Conservation (phyloP, 2,888 invertebrate genomes). For the Sabatieria punctata region DNA sequence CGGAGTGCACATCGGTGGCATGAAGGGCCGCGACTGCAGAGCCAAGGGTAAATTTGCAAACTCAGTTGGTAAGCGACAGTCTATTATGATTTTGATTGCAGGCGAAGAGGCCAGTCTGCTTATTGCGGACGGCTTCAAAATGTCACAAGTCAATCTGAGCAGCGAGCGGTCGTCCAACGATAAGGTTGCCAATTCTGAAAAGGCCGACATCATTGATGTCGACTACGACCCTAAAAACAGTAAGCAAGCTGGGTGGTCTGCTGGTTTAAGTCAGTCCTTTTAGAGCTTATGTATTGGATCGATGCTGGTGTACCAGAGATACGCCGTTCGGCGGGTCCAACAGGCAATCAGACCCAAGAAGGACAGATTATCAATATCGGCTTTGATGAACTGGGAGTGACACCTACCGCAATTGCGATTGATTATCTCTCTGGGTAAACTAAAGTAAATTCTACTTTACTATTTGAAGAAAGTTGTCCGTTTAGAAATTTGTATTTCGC, state of each 20-base stretch:
- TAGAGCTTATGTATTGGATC: constrained; percentile 82
- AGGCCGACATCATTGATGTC: constrained; percentile 72
- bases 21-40: constrained; percentile 30
- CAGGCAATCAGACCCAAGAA: constrained; percentile 27
- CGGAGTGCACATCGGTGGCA: constrained; percentile 27
- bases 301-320: constrained; percentile 48
- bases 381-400: constrained; percentile 20
- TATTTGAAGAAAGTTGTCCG: too few species aligned
- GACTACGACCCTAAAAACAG: constrained; percentile 59
- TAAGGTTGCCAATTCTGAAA: too few species aligned
- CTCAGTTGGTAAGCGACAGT: constrained; percentile 2
- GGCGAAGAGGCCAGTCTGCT: background rate
- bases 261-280: constrained; percentile 12
- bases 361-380: constrained; percentile 26
- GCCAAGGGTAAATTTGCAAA: too few species aligned
- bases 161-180: too few species aligned
- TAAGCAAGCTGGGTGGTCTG: constrained; percentile 12
- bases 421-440: constrained; percentile 73
- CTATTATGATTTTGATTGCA: too few species aligned
- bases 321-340: constrained; percentile 20
- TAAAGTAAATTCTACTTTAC: too few species aligned
- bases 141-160: constrained; percentile 35
- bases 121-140: constrained; percentile 63
- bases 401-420: constrained; percentile 67
- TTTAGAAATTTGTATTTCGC: constrained; percentile 75